phyloP scores from a whole-genome alignment of 2,797 vertebrate species.

The Ambastaia sidthimunki region DNA sequence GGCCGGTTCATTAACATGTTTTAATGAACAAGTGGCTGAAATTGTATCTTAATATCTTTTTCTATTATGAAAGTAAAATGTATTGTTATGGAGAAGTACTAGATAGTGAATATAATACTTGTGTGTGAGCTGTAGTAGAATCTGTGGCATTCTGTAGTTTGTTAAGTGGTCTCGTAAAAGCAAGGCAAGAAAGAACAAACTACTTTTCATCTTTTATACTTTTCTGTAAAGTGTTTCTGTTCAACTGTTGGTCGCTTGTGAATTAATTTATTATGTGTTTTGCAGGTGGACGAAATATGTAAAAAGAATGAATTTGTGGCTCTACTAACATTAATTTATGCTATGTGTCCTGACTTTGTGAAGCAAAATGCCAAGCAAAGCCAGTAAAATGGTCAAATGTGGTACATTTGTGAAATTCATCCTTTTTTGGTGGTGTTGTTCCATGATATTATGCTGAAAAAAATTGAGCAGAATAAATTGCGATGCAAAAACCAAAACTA shows the following conservation, averaged over 20 bases:
- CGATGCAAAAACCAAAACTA: constrained; percentile 26
- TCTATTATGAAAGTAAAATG: constrained; percentile 69
- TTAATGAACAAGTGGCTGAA: constrained; percentile 66
- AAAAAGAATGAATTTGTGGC: constrained; percentile 68
- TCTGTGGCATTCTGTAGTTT: constrained; percentile 71
- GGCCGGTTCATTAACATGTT: constrained; percentile 64
- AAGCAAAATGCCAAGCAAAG: constrained; percentile 78
- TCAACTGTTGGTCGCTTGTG: constrained; percentile 87
- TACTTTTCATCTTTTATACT: constrained; percentile 36
- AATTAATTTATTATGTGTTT: constrained; percentile 94
- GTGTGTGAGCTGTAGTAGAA: constrained; percentile 67
- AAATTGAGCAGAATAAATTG: constrained; percentile 78
- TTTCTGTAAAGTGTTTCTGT: constrained; percentile 83
- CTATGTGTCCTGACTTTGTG: constrained; percentile 78
- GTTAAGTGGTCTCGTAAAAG: constrained; percentile 63
- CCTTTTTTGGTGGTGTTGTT: constrained; percentile 61
- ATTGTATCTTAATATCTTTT: constrained; percentile 60
- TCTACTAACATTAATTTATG: constrained; percentile 82
- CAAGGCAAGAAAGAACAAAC: constrained; percentile 60
- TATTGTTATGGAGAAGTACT: constrained; percentile 72
- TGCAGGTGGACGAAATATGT: constrained; percentile 73
- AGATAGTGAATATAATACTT: constrained; percentile 70
- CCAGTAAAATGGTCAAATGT: constrained; percentile 75
- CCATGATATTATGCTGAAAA: constrained; percentile 74
- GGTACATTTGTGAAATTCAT: constrained; percentile 76